These are phyloP conservation scores for Ptiloglossa arizonensis DNA, from an alignment of 1,140 invertebrate genomes.

Conservation along the genomic window DNA sequence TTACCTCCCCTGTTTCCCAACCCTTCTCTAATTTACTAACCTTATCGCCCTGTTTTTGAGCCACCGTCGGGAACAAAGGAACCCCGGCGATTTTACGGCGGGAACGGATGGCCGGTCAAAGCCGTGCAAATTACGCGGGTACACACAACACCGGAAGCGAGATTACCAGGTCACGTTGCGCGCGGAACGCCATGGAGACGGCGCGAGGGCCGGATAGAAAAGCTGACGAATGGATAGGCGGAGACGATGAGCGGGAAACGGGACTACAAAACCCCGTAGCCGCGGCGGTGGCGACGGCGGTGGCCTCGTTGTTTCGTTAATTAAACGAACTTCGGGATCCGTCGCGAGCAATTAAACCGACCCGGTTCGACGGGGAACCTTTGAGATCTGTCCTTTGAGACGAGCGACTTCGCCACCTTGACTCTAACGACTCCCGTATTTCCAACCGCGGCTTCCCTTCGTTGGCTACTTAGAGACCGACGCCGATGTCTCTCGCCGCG, in stretches of 20 bases:
- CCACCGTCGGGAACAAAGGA: conserved; percentile 26
- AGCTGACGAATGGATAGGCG: conserved; percentile 17
- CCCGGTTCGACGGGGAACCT: not conserved
- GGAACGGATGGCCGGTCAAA: conserved; percentile 42
- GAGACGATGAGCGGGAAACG: not conserved
- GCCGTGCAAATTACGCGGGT: conserved; percentile 35
- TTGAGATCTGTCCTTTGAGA: conserved; percentile 7
- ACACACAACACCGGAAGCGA: conserved; percentile 35
- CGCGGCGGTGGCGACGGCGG: no score
- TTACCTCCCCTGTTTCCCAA: not conserved
- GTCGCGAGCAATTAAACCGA: conserved; percentile 39
- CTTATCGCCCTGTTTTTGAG: conserved; percentile 40
- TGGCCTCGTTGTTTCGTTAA: conserved; percentile 48
- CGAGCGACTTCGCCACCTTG: not conserved
- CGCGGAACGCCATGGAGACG: no score
- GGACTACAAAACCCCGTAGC: no score
- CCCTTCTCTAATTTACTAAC: conserved; percentile 44
- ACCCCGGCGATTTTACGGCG: conserved; percentile 4
- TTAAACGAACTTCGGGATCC: conserved; percentile 38
- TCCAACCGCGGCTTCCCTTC: not conserved
- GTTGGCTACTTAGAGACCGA: not conserved
- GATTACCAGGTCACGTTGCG: conserved; percentile 31
- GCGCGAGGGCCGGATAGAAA: not conserved
- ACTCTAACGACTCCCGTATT: not conserved
- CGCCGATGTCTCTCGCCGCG: not conserved